These are phyloP conservation scores for Campylorhamphus procurvoides DNA, from an alignment of 2,113 vertebrate genomes.

Conservation along the genomic window DNA sequence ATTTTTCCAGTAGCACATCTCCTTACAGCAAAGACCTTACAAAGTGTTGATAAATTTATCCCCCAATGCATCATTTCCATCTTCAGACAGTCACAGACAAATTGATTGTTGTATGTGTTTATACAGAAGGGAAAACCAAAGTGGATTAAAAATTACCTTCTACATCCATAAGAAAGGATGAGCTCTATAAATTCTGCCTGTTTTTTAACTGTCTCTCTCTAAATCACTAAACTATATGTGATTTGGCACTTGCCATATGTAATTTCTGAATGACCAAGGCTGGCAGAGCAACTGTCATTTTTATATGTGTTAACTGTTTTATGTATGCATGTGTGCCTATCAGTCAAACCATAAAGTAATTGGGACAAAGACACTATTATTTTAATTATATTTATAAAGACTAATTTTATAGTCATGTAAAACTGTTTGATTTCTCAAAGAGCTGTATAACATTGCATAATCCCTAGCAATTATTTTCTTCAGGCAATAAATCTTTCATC, in stretches of 20 bases:
- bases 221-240: background rate
- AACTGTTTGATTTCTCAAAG: background rate
- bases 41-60: background rate
- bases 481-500: conserved; percentile 25
- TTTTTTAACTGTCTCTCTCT: background rate
- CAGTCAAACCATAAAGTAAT: background rate
- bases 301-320: background rate
- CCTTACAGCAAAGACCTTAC: background rate
- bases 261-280: background rate
- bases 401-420: conserved; percentile 15
- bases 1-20: background rate
- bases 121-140: background rate
- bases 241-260: background rate
- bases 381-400: conserved; percentile 21
- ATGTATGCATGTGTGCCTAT: background rate
- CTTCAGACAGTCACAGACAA: background rate
- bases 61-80: background rate
- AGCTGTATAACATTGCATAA: background rate
- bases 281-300: background rate
- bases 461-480: conserved; percentile 26
- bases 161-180: background rate
- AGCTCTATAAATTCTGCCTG: background rate
- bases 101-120: background rate
- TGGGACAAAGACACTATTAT: background rate
- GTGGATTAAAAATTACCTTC: background rate